phyloP scores from a whole-genome alignment of 2,888 invertebrate genomes.

The Melanostoma scalare region DNA sequence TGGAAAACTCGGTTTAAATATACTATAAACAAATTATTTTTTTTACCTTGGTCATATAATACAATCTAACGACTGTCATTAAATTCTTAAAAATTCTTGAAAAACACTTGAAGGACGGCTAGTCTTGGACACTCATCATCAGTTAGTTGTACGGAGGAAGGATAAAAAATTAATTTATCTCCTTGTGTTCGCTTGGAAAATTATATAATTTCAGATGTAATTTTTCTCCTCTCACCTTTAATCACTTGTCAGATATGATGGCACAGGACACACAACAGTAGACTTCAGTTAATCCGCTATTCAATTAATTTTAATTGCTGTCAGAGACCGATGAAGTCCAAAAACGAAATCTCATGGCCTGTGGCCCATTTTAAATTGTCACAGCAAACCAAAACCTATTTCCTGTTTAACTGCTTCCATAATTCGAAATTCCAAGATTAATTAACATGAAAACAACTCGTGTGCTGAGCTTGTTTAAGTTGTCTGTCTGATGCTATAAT shows the following conservation, averaged over 20 bases:
- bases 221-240: not conserved
- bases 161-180: no score
- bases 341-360: not conserved
- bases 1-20: no score
- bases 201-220: no score
- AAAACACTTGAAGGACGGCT: no score
- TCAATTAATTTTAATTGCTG: conserved; percentile 39
- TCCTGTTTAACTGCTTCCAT: conserved; percentile 36
- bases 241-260: conserved; percentile 24
- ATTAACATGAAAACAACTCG: conserved; percentile 46
- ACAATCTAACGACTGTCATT: no score
- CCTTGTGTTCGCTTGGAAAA: no score
- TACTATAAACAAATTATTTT: no score
- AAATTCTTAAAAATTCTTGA: no score
- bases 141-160: no score
- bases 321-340: conserved; percentile 10
- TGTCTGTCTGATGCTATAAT: conserved; percentile 8
- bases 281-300: conserved; percentile 6
- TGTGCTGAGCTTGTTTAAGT: conserved; percentile 11
- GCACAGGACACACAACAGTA: conserved; percentile 10
- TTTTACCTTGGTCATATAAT: no score
- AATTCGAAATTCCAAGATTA: conserved; percentile 49
- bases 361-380: conserved; percentile 9
- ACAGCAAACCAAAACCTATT: conserved; percentile 31
- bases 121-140: no score